These are phyloP conservation scores for Equus przewalskii DNA, from an alignment of 2,113 vertebrate genomes.

Conservation along the genomic window DNA sequence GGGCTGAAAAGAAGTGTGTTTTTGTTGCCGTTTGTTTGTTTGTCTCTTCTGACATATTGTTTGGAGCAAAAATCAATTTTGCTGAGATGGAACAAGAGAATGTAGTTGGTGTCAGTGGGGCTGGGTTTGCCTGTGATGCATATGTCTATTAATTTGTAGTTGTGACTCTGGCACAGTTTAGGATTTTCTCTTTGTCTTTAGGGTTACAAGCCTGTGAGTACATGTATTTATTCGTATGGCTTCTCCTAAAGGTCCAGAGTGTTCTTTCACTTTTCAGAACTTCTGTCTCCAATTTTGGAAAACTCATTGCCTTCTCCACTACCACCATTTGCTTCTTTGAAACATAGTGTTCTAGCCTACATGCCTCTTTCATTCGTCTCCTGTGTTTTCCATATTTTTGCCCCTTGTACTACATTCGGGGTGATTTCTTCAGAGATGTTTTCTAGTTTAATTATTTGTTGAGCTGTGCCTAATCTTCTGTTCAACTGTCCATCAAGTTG, in stretches of 20 bases:
- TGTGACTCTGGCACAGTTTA: neutral
- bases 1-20: neutral
- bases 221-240: neutral
- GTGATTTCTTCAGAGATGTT: neutral
- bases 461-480: neutral
- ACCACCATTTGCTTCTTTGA: neutral
- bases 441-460: constrained; percentile 23
- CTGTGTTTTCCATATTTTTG: neutral
- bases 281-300: neutral
- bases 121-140: neutral
- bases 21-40: neutral
- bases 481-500: neutral
- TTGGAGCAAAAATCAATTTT: neutral
- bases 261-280: neutral
- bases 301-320: neutral
- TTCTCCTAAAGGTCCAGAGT: neutral
- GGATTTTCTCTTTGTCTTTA: neutral
- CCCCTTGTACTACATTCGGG: neutral
- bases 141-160: too few relatives aligned
- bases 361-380: neutral
- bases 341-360: neutral
- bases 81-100: neutral
- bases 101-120: neutral
- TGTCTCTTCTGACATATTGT: neutral
- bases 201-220: neutral